A percentile compares a stretch with the other conserved stretches of the same genome.
Conservation (phyloP, 2,113 vertebrate genomes). For the Ctenomys sociabilis region DNA sequence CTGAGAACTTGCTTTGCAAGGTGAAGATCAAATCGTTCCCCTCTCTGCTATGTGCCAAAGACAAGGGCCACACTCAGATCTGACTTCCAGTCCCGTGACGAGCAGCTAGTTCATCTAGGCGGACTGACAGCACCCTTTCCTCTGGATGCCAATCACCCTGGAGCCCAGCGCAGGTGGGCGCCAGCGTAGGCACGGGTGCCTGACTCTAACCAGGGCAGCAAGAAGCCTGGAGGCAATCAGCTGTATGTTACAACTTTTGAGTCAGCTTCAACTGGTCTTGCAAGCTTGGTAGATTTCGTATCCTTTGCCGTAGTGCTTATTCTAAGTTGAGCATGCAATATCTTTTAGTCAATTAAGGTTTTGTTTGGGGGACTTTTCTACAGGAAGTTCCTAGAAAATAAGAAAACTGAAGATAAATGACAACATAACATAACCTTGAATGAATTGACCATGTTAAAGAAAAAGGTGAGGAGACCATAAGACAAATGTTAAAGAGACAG, state of each 20-base stretch:
- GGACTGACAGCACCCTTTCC: slow-evolving; percentile 41
- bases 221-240: slow-evolving; percentile 78
- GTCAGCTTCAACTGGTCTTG: slow-evolving; percentile 80
- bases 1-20: slow-evolving; percentile 78
- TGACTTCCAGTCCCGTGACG: slow-evolving; percentile 5
- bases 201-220: slow-evolving; percentile 63
- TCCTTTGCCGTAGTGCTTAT: slow-evolving; percentile 83
- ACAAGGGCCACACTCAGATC: slow-evolving; percentile 1
- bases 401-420: slow-evolving; percentile 83
- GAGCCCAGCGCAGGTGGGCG: slow-evolving; percentile 56
- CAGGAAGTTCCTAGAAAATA: slow-evolving; percentile 87
- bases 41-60: background rate
- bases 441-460: slow-evolving; percentile 77
- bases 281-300: slow-evolving; percentile 81
- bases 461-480: slow-evolving; percentile 58
- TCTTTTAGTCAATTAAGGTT: slow-evolving; percentile 80
- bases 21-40: slow-evolving; percentile 30
- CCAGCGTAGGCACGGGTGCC: slow-evolving; percentile 22
- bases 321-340: slow-evolving; percentile 83
- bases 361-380: slow-evolving; percentile 81
- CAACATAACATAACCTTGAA: slow-evolving; percentile 73
- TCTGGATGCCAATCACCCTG: slow-evolving; percentile 52
- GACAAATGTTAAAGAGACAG: slow-evolving; percentile 71
- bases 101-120: slow-evolving; percentile 22
- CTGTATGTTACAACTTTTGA: slow-evolving; percentile 53